Evolutionary conservation across 2,797 vertebrate genomes (phyloP), one percentile per base, ranked within the genome.

Genomic region (Betta splendens): DNA sequence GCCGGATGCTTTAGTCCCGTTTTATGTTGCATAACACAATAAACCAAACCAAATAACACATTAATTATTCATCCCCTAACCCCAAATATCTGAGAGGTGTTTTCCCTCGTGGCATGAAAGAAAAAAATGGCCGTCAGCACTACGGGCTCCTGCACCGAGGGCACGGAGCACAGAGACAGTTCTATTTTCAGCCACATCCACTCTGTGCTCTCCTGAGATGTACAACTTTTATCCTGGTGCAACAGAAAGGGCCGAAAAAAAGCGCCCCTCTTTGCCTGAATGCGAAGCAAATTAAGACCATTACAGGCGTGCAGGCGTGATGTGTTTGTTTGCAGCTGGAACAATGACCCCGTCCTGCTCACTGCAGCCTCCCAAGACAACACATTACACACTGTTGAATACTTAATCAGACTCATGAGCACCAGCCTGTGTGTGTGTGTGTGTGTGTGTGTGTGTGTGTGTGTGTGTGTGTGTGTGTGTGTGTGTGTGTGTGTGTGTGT

Each of bases 171-270:
- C 35, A 72, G 50, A 81, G 66, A 81, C 64, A 49, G 56, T 76
- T 87, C 81, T 85, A 87, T 87, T 88, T 84, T 48, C 62, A 82
- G 79, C 65, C 46, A 57, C 68, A 60, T 75, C 47, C 59, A 62
- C 55, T 46, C 49, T 53, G 47, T 51, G n/a, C 52, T 59, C 75
- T 72, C 79, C 43, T 31, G 71, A 78, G 75, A 75, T 62, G 40
- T n/a, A 48, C 50, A 53, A 59, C 71, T 74, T 74, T 63, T 69
- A 61, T 71, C 61, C 65, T 12, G 17, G 46, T 54, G 63, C 59
- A 64, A 67, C 54, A 42, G 55, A 75, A 57, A 52, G 67, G 69
- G n/a, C n/a, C 79, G 77, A 18, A 47, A 48, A 38, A 29, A 21
- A 21, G 13, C 38, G 21, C 60, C 47, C 13, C 16, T 74, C 33